Percentiles rank a stretch among this genome's conserved stretches.
phyloP scores from a whole-genome alignment of 2,113 vertebrate genomes.

The Gnathonemus longibarbis region DNA sequence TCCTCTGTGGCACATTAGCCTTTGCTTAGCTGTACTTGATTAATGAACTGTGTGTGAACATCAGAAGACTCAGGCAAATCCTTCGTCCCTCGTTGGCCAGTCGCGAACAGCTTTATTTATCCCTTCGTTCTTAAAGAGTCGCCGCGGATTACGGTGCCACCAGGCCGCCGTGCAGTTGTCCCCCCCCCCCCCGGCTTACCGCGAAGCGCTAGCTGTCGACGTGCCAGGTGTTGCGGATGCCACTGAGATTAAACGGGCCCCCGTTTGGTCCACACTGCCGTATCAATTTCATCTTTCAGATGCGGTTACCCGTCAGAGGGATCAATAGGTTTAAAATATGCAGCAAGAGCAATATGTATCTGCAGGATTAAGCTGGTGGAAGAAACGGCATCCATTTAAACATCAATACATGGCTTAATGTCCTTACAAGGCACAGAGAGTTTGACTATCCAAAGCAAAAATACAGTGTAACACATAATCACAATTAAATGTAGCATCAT shows the following conservation, averaged over 20 bases:
- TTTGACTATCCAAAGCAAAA: not conserved
- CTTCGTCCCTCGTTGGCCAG: constrained; percentile 5
- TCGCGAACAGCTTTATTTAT: constrained; percentile 30
- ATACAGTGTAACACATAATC: not conserved
- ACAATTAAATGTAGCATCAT: not conserved
- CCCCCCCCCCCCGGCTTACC: not conserved
- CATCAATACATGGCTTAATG: not conserved
- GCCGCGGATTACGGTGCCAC: constrained; percentile 2
- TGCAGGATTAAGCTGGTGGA: not conserved
- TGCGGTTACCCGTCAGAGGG: constrained; percentile 15
- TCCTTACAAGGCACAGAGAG: not conserved
- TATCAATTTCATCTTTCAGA: constrained; percentile 23
- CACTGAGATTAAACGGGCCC: constrained; percentile 31
- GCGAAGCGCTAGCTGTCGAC: constrained; percentile 22
- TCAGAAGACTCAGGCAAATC: constrained; percentile 29
- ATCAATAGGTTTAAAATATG: constrained; percentile 31
- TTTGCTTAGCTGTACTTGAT: constrained; percentile 24
- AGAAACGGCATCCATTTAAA: not conserved
- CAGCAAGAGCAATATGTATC: constrained; percentile 12
- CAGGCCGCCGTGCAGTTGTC: not conserved
- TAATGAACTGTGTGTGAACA: constrained; percentile 33
- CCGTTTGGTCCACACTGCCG: constrained; percentile 23
- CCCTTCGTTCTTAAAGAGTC: not conserved
- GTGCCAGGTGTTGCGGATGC: constrained; percentile 26
- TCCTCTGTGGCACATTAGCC: constrained; percentile 11